Percentiles rank a stretch among this genome's conserved stretches.
Conservation (phyloP, 2,888 invertebrate genomes). For the Cephus nigrinus region DNA sequence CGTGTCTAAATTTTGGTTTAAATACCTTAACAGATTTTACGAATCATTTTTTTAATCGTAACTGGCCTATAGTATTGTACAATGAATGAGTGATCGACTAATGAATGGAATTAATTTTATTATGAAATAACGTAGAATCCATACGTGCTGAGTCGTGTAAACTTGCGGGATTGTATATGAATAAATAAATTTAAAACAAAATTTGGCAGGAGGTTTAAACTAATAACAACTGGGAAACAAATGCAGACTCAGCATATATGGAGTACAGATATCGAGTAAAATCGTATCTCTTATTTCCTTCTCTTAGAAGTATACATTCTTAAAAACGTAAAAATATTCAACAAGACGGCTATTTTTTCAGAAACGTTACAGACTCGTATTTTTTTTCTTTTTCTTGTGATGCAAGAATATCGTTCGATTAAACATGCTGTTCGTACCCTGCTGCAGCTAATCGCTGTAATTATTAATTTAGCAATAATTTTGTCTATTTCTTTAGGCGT, state of each 20-base stretch:
- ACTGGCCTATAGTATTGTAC: background rate
- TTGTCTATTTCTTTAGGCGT: slow-evolving; percentile 14
- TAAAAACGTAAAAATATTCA: slow-evolving; percentile 36
- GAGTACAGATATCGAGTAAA: slow-evolving; percentile 19
- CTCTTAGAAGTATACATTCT: slow-evolving; percentile 20
- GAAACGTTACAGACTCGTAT: background rate
- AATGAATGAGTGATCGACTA: background rate
- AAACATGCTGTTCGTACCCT: background rate
- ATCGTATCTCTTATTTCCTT: slow-evolving; percentile 9
- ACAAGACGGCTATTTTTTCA: slow-evolving; percentile 4
- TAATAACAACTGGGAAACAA: slow-evolving; percentile 6
- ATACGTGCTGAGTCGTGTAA: background rate
- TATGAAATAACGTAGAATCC: background rate
- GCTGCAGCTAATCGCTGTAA: background rate
- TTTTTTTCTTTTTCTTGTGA: background rate
- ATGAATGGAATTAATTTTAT: background rate
- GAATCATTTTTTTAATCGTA: background rate
- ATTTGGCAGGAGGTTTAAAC: background rate
- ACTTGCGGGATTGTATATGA: background rate
- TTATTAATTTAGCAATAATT: slow-evolving; percentile 9
- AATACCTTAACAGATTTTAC: background rate
- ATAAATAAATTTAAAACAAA: background rate
- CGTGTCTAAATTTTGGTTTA: background rate
- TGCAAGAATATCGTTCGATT: background rate
- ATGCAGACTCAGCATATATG: slow-evolving; percentile 15